Percentiles rank a stretch among this genome's conserved stretches.
Evolutionary conservation across 2,797 vertebrate genomes (phyloP).

Genomic region (Neosilurus hyrtlii): DNA sequence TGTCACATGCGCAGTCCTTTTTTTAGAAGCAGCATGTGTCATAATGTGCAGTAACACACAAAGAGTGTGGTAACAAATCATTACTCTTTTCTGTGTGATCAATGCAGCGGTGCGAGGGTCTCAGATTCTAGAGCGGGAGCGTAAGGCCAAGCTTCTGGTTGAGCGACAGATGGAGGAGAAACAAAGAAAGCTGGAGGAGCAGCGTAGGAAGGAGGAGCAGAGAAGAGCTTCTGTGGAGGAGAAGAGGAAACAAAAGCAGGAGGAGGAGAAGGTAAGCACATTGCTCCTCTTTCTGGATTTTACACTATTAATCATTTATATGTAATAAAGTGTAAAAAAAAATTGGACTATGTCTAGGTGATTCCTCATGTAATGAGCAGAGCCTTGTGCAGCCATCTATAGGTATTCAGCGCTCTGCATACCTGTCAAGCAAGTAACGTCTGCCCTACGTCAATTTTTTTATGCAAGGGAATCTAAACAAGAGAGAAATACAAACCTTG

Average conservation of each 20-base stretch:
- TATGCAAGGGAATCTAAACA: not conserved
- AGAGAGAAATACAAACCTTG: not conserved
- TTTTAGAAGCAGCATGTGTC: not conserved
- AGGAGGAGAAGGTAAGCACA: slow-evolving; percentile 84
- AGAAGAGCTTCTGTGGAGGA: slow-evolving; percentile 86
- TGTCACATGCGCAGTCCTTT: not conserved
- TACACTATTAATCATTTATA: no score
- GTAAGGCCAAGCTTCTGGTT: slow-evolving; percentile 84
- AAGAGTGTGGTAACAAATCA: not conserved
- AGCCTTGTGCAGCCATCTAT: not conserved
- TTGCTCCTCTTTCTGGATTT: not conserved
- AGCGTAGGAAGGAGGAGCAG: slow-evolving; percentile 88
- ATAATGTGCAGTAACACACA: not conserved
- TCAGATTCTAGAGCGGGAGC: slow-evolving; percentile 89
- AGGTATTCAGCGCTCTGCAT: not conserved
- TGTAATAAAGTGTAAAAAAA: not conserved
- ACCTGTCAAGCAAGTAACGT: not conserved
- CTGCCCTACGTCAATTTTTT: not conserved
- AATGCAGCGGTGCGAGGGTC: slow-evolving; percentile 81
- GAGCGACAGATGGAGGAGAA: slow-evolving; percentile 91
- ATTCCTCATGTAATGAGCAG: not conserved
- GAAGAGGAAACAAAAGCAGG: slow-evolving; percentile 87
- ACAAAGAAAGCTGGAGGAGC: slow-evolving; percentile 85
- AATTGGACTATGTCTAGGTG: not conserved
- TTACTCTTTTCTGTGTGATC: not conserved